phyloP scores from a whole-genome alignment of 2,113 vertebrate genomes.

The Takifugu bimaculatus region DNA sequence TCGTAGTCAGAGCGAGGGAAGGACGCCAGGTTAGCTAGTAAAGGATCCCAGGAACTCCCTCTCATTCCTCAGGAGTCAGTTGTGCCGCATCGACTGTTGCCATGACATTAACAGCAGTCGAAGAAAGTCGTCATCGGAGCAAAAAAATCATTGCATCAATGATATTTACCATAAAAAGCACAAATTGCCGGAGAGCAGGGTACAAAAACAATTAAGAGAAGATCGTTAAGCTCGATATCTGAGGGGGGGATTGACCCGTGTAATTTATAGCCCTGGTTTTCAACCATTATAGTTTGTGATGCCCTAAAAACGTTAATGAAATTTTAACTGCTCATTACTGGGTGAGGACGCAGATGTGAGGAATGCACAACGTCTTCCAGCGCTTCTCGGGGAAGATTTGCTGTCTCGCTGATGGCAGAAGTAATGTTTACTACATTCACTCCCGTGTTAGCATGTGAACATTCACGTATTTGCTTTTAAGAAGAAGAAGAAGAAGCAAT shows the following conservation, averaged over 20 bases:
- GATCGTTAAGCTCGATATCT: not conserved
- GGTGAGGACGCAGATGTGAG: too few relatives aligned
- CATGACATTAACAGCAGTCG: conserved; percentile 21
- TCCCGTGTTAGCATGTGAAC: too few relatives aligned
- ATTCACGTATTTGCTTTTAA: too few relatives aligned
- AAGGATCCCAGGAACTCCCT: conserved; percentile 19
- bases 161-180: too few relatives aligned
- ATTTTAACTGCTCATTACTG: not conserved
- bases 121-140: conserved; percentile 1
- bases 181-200: too few relatives aligned
- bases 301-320: not conserved
- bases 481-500: too few relatives aligned
- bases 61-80: conserved; percentile 30
- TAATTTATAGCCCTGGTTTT: not conserved
- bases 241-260: too few relatives aligned
- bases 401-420: too few relatives aligned
- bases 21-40: conserved; percentile 36
- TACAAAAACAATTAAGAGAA: not conserved
- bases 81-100: conserved; percentile 29
- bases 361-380: too few relatives aligned
- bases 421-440: too few relatives aligned
- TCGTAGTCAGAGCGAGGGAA: conserved; percentile 33
- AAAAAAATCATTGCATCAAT: not conserved
- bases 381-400: too few relatives aligned
- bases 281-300: not conserved